These are phyloP conservation scores for Oreortyx pictus DNA, from an alignment of 2,797 vertebrate genomes.

Conservation along the genomic window DNA sequence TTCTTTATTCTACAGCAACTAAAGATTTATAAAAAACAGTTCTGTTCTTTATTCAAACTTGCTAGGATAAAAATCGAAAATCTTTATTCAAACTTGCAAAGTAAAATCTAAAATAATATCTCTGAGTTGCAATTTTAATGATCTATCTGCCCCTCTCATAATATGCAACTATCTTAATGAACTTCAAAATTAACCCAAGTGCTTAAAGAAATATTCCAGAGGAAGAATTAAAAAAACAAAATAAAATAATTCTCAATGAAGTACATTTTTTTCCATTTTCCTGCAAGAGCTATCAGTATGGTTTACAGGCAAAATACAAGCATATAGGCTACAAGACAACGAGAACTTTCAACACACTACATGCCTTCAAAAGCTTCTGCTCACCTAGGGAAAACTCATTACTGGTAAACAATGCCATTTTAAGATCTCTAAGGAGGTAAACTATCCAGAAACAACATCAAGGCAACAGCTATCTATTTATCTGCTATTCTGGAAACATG, in stretches of 20 bases:
- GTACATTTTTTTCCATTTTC: not conserved
- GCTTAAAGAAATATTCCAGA: not conserved
- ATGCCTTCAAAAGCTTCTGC: conserved; percentile 16
- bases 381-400: conserved; percentile 59
- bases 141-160: not conserved
- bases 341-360: not conserved
- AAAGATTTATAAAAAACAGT: not conserved
- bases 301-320: conserved; percentile 20
- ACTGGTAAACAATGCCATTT: conserved; percentile 53
- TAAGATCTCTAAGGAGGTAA: conserved; percentile 50
- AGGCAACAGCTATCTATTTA: conserved; percentile 59
- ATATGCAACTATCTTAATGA: not conserved
- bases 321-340: conserved; percentile 11
- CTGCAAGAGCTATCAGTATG: not conserved
- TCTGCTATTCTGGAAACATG: conserved; percentile 11
- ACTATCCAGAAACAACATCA: conserved; percentile 45
- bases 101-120: not conserved
- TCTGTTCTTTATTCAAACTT: not conserved
- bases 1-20: not conserved
- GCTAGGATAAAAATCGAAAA: not conserved
- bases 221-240: not conserved
- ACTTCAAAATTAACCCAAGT: not conserved
- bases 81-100: not conserved
- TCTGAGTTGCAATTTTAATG: conserved; percentile 11
- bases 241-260: not conserved